Base-by-base conservation (phyloP, 1,140 invertebrate genomes). In the Neelides sp. region DNA sequence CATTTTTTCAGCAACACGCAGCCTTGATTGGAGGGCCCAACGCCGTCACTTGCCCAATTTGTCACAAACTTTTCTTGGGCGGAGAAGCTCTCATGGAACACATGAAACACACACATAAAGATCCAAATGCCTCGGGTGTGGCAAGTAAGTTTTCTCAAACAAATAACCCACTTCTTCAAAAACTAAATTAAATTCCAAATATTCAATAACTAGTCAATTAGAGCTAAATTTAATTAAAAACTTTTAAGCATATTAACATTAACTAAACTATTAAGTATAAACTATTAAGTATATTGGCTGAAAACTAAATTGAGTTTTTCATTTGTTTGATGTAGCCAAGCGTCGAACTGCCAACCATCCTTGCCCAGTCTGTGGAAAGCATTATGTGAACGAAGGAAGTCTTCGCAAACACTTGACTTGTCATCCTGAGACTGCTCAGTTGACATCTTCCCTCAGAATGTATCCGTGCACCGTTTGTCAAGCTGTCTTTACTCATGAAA, bases 51-150 rank as follows among this genome's bases (percentile, higher is more conserved):
- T 92, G 87, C 71, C 85, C 86, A 28, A 77, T 91, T 59, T 92
- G 87, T 72, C 86, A 91, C 73, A 92, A 92, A 72, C 78, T 91
- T 62, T 89, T 91, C 72, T 77, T 91, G 63, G 86, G 86, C 56
- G 82, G 80, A 47, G 87, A 92, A 69, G 83, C 85, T 37, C 76
- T 93, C 40, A 88, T 93, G 75, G 88, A 92, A 68, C 88, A 93
- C 68, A 92, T 92, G 88, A 91, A 91, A 71, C 83, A 85, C 67
- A 85, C 85, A 27, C 88, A 93, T 71, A 92, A 90, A 73, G 87
- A 93, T 65, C 86, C 85, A 27, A 83, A 84, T 68, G 80, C 84
- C 48, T 81, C 83, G 53, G 82, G 80, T 64, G 84, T 86, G 68
- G 79, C 83, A 73, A 86, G 86, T 90, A 85, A 86, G 83, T 82